Percentiles rank a stretch among this genome's conserved stretches.
phyloP scores from a whole-genome alignment of 2,113 vertebrate genomes.

The Dromiciops gliroides region DNA sequence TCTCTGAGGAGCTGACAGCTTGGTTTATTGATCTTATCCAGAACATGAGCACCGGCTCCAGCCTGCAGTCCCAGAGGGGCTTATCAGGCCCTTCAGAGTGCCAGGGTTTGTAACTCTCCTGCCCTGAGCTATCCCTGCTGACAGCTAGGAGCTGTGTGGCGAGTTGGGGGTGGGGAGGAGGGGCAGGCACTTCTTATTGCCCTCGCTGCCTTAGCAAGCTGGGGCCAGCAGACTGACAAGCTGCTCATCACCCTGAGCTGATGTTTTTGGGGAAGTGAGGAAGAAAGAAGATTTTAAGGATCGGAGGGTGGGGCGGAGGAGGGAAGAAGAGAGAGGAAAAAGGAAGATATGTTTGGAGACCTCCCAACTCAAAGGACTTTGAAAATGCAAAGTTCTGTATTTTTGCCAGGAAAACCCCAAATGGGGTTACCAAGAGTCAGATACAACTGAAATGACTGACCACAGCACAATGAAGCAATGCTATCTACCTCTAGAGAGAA shows the following conservation, averaged over 20 bases:
- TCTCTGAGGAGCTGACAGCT: slow-evolving; percentile 75
- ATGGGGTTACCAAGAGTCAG: too few relatives aligned
- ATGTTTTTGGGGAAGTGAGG: background rate
- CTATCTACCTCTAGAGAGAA: too few relatives aligned
- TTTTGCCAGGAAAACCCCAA: too few relatives aligned
- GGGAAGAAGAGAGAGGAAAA: background rate
- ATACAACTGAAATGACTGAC: too few relatives aligned
- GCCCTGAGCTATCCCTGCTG: slow-evolving; percentile 57
- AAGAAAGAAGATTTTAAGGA: background rate
- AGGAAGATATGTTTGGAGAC: background rate
- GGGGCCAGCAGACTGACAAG: background rate
- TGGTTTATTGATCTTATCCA: slow-evolving; percentile 77
- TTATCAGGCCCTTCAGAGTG: slow-evolving; percentile 79
- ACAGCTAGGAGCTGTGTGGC: slow-evolving; percentile 67
- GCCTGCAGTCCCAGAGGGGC: slow-evolving; percentile 52
- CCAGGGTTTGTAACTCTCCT: slow-evolving; percentile 66
- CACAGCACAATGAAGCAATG: too few relatives aligned
- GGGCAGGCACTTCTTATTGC: background rate
- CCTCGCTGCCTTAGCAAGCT: background rate
- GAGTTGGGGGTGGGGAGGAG: background rate
- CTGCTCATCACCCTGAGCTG: background rate
- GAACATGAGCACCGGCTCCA: slow-evolving; percentile 76
- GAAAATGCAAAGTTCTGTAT: background rate
- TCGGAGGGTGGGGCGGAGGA: background rate
- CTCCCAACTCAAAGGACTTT: background rate